Evolutionary conservation across 1,140 invertebrate genomes (phyloP), one percentile per base, ranked within the genome.

Genomic region (Drosophila arawakana): DNA sequence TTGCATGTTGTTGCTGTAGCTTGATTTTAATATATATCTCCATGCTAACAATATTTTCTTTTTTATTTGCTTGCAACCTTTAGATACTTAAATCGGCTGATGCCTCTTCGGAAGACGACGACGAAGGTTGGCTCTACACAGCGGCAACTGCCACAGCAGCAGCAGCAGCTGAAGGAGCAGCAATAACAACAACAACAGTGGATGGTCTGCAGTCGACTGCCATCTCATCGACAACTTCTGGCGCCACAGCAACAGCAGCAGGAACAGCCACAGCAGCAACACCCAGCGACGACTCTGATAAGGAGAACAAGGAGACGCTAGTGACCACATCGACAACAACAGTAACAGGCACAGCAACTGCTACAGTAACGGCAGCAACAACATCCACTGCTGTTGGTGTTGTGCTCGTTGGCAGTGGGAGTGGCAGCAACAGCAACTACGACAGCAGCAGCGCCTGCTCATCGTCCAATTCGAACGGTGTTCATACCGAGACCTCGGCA

Each of bases 51-150:
- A 15, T 60, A 52, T 47, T 52, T 54, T 71, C 34, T 49, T 39
- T 11, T n/a, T 41, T 25, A 13, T 52, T 43, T 10, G 41, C 41
- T 13, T 43, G 41, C 11, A 25, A 18, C 49, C 37, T 69, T 34
- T 60, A 92, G 90, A 82, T 91, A 84, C 79, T 88, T 35, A 92
- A 92, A 88, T 92, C 91, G 65, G 88, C 84, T 79, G 91, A 92
- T 76, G 86, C 82, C 75, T 92, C 91, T 60, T 85, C 91, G 46
- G 91, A 92, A 63, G 91, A 92, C 76, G 90, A 91, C 60, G 89
- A 91, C 60, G 84, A 90, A 49, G 90, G 90, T 78, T 92, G 91
- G 91, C 70, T 90, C 21, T 92, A 91, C 59, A 88, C 91, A 37
- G 81, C 90, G 54, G 62, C 81, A 58, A 41, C 72, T 67, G 35